Conservation (phyloP, 2,888 invertebrate genomes). For the Leucania comma region DNA sequence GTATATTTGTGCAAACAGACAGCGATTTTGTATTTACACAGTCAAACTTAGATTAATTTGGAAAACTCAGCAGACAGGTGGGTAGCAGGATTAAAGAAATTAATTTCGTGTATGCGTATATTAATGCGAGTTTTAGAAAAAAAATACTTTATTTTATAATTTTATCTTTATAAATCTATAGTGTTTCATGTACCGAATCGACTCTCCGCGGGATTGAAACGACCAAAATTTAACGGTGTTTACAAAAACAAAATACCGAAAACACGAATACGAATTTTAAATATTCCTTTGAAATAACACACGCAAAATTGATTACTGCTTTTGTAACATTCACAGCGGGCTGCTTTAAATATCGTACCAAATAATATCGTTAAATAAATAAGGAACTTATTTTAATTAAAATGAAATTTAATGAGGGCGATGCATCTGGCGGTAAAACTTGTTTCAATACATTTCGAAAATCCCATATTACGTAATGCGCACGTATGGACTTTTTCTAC, state of each 20-base stretch:
- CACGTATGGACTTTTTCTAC: neutral
- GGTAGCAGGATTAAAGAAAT: no score
- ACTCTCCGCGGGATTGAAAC: no score
- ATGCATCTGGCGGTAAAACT: neutral
- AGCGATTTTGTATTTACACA: no score
- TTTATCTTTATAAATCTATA: no score
- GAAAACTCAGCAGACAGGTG: no score
- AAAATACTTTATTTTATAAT: no score
- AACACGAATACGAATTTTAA: slow-evolving; percentile 10
- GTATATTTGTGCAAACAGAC: no score
- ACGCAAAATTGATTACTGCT: neutral
- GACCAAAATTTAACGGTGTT: no score
- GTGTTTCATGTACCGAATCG: no score
- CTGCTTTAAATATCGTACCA: slow-evolving; percentile 6
- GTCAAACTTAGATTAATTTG: no score
- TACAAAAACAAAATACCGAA: neutral
- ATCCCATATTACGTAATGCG: neutral
- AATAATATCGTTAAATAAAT: slow-evolving; percentile 22
- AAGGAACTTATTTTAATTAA: slow-evolving; percentile 22
- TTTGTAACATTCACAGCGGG: slow-evolving; percentile 5
- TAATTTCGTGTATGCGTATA: no score
- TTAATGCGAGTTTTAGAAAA: no score
- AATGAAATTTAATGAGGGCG: neutral
- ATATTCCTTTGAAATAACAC: neutral
- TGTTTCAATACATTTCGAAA: neutral